Conservation (phyloP, 1,140 invertebrate genomes). For the Zaprionus lachaisei region DNA sequence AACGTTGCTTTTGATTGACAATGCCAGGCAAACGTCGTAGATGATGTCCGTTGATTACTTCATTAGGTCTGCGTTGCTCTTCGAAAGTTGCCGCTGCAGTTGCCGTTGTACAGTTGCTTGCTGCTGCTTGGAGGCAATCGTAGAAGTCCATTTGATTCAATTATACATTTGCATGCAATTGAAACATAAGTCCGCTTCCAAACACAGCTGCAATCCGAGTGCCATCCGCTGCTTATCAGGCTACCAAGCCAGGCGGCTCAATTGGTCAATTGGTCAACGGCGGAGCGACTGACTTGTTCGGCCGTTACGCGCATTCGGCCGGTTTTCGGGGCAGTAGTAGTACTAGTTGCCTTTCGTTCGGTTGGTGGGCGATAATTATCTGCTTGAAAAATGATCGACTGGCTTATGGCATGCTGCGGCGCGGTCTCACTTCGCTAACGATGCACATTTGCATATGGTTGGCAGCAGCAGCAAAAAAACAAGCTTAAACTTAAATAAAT, state of each 20-base stretch:
- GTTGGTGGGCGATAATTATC: conserved; percentile 79
- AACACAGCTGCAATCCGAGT: conserved; percentile 42
- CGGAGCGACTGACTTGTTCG: conserved; percentile 34
- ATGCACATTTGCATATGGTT: conserved; percentile 61
- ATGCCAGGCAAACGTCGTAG: conserved; percentile 60
- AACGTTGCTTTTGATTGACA: conserved; percentile 79
- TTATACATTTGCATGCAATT: conserved; percentile 80
- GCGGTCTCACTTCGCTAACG: conserved; percentile 63
- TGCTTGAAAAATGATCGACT: conserved; percentile 75
- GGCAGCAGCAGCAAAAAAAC: background rate
- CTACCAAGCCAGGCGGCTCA: conserved; percentile 36
- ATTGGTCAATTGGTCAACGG: conserved; percentile 65
- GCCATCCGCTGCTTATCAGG: conserved; percentile 51
- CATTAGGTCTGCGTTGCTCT: conserved; percentile 59
- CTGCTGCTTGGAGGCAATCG: conserved; percentile 17
- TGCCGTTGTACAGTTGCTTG: background rate
- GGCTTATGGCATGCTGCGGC: conserved; percentile 45
- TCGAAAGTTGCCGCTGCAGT: conserved; percentile 47
- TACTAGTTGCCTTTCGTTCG: conserved; percentile 32
- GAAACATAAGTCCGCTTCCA: conserved; percentile 57
- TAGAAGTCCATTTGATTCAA: conserved; percentile 69
- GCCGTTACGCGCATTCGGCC: conserved; percentile 55
- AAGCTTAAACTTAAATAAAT: conserved; percentile 29
- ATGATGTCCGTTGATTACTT: conserved; percentile 76
- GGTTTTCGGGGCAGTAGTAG: conserved; percentile 42